Base-by-base conservation (phyloP, 2,888 invertebrate species). In the Osmoderma eremita region DNA sequence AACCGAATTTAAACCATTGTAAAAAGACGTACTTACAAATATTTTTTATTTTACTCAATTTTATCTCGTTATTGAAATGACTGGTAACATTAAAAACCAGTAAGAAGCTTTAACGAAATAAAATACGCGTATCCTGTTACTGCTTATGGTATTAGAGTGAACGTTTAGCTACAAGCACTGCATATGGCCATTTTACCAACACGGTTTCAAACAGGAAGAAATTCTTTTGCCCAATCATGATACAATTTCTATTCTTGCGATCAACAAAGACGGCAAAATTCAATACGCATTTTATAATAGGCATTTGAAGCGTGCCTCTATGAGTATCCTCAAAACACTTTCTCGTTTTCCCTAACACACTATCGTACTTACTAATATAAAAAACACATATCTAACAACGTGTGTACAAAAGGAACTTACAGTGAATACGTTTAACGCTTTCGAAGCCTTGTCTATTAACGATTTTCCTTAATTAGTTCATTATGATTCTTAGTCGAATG, bases 381-480 rank as follows among this genome's bases (percentile, higher is more conserved):
- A 30, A 30, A 30, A 10, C n/a, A 30, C 30, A 30, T 10, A 5
- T 30, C 30, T 30, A 30, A 30, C 24, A 24, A 24, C 42, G 12
- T 42, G 30, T 53, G 36, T 17, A 36, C 17, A 53, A 38, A 18
- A 12, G n/a, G 36, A 53, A 53, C 53, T 36, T 13, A 30, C 3
- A 18, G 53, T 36, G 53, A 53, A 53, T 53, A 53, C 36, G 36
- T 17, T 22, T 36, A 53, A 38, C 36, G 36, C 36, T 53, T 53
- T 53, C 38, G 17, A 53, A 15, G 53, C 53, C 45, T 58, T 58
- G 30, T 42, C 42, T 58, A 58, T 58, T 58, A 58, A 58, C 24
- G 15, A 58, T 58, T 58, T 58, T 22, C 42, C 20, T 58, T 58
- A 58, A 58, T 58, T 42, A 24, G 58, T 58, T 58, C 58, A 58